A percentile compares a stretch with the other conserved stretches of the same genome.
Evolutionary conservation across 2,797 vertebrate genomes (phyloP).

Genomic region (Salmo trutta): DNA sequence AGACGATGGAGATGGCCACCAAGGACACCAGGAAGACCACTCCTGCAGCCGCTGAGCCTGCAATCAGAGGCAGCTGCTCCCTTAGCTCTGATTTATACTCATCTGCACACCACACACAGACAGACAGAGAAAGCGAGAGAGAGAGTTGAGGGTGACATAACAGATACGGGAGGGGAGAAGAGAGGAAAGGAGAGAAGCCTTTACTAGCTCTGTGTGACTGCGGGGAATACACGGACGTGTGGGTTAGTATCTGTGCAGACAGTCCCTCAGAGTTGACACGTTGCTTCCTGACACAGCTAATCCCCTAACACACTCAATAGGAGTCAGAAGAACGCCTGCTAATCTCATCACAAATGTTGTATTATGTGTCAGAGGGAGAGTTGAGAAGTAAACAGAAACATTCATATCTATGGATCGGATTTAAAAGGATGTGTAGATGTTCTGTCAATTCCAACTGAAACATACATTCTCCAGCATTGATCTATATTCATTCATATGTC

Average conservation of each 20-base stretch:
- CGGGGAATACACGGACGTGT: not conserved
- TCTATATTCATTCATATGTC: not conserved
- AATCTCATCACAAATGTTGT: not conserved
- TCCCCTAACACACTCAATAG: not conserved
- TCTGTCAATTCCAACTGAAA: not conserved
- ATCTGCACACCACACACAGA: constrained; percentile 69
- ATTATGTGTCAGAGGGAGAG: not conserved
- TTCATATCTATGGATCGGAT: not conserved
- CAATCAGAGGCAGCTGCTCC: constrained; percentile 92
- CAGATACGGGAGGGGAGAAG: not conserved
- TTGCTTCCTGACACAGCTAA: not conserved
- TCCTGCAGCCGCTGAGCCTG: constrained; percentile 87
- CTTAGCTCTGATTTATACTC: constrained; percentile 94
- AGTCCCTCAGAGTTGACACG: not conserved
- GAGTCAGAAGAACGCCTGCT: not conserved
- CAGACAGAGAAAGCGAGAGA: not conserved
- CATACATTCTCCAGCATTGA: not conserved
- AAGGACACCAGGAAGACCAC: constrained; percentile 92
- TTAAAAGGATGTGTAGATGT: not conserved
- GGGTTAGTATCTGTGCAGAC: not conserved
- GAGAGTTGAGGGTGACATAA: not conserved
- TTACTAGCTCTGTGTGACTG: not conserved
- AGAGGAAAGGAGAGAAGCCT: not conserved
- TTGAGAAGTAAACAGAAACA: not conserved
- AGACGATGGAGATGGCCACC: constrained; percentile 91